These are phyloP conservation scores for Channa argus DNA, from an alignment of 2,113 vertebrate genomes.

Conservation along the genomic window DNA sequence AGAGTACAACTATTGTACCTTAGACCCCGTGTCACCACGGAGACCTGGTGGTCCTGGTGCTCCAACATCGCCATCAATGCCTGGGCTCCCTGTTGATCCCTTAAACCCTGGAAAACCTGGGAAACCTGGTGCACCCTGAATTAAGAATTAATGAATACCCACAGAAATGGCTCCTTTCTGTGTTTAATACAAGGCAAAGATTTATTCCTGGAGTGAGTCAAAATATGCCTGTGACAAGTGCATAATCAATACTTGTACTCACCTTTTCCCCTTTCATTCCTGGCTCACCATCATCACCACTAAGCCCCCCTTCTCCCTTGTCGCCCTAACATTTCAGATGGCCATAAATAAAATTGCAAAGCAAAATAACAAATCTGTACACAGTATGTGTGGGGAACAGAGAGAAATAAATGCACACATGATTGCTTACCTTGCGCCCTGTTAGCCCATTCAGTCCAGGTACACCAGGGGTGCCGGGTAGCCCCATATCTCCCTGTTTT, in stretches of 20 bases:
- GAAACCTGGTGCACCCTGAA: slow-evolving; percentile 86
- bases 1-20: slow-evolving; percentile 75
- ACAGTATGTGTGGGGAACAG: not conserved
- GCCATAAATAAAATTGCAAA: not conserved
- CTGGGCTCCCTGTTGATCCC: slow-evolving; percentile 82
- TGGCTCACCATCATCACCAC: slow-evolving; percentile 77
- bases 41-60: slow-evolving; percentile 78
- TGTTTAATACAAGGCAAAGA: too few species aligned
- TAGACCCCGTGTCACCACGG: slow-evolving; percentile 80
- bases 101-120: slow-evolving; percentile 89
- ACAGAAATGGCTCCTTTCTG: not conserved
- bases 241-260: slow-evolving; percentile 15
- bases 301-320: slow-evolving; percentile 80
- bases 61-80: slow-evolving; percentile 78
- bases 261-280: slow-evolving; percentile 90
- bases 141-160: not conserved
- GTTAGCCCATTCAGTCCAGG: slow-evolving; percentile 80
- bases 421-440: slow-evolving; percentile 83
- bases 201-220: not conserved
- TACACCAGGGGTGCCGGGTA: slow-evolving; percentile 81
- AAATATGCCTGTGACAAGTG: not conserved
- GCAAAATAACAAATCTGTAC: not conserved
- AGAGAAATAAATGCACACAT: not conserved
- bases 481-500: slow-evolving; percentile 85
- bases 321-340: slow-evolving; percentile 80